Evolutionary conservation across 2,113 vertebrate genomes (phyloP), one percentile per base, ranked within the genome.

Genomic region (Ardeotis arabs): DNA sequence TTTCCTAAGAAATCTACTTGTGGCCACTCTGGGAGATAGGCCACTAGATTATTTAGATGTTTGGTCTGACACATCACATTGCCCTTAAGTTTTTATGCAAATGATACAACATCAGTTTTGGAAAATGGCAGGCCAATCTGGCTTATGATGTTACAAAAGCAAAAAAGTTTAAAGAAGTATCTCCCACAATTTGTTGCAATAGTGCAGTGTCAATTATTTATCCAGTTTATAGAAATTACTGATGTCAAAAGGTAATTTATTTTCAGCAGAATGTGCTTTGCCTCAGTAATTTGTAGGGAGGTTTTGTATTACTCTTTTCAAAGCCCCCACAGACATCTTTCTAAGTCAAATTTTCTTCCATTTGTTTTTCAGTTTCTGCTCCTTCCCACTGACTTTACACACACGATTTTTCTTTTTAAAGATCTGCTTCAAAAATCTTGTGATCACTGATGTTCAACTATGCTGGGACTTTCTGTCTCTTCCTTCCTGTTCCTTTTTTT

Each of bases 401-500:
- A 55, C 24, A 82, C 0, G 0, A 53, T 69, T 89, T 87, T 91
- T n/a, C 63, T 76, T 69, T 73, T 84, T 63, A 90, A 55, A 95
- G 31, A 37, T 87, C 66, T 78, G 35, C 45, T 95, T 91, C 29
- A 81, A 89, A 84, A 93, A 93, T 76, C 90, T 93, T 82, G 81
- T 95, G 94, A 96, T 82, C 62, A 53, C 29, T 76, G 70, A 45
- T 93, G 74, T 87, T 87, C 75, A 87, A 20, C 20, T 49, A 69
- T 37, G 58, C 62, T 58, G 50, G 45, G 55, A 90, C 77, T 56
- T 94, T 81, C 53, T 87, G 87, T 53, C 35, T 60, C 67, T 95
- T 89, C 74, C 84, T 95, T 95, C 89, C 84, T 24, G 87, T 95
- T 96, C 72, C 53, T 79, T 96, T 94, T 92, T 95, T 91, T 35